Conservation (phyloP, 2,888 invertebrate species). For the Pterostichus madidus region DNA sequence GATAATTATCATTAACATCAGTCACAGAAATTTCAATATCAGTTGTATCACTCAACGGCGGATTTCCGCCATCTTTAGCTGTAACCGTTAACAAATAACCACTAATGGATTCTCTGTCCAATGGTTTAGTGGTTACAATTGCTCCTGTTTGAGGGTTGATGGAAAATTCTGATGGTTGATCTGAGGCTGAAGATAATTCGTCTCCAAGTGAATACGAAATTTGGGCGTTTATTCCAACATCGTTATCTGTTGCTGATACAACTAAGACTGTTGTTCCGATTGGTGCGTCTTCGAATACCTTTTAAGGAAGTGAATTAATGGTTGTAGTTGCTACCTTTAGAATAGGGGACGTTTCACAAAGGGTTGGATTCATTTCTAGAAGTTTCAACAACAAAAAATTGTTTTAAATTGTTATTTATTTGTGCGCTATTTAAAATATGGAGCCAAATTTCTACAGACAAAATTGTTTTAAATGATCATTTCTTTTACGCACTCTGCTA, state of each 20-base stretch:
- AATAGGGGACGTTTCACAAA: too few relatives aligned
- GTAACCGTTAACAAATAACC: slow-evolving; percentile 94
- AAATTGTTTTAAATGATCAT: too few relatives aligned
- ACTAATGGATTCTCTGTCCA: slow-evolving; percentile 91
- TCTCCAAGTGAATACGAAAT: slow-evolving; percentile 89
- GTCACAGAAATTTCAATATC: slow-evolving; percentile 96
- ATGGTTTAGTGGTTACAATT: slow-evolving; percentile 89
- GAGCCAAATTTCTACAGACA: too few relatives aligned
- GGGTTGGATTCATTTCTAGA: too few relatives aligned
- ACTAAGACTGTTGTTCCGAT: slow-evolving; percentile 95
- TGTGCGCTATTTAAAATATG: too few relatives aligned
- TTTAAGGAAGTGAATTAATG: slow-evolving; percentile 74
- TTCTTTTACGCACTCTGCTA: too few relatives aligned
- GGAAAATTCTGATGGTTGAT: slow-evolving; percentile 85
- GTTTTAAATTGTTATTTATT: too few relatives aligned
- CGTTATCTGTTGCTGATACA: slow-evolving; percentile 95
- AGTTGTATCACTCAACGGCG: slow-evolving; percentile 94
- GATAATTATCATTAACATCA: slow-evolving; percentile 97
- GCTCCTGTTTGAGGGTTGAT: slow-evolving; percentile 97
- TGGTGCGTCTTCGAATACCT: slow-evolving; percentile 94
- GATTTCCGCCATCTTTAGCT: slow-evolving; percentile 95
- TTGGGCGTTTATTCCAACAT: slow-evolving; percentile 96
- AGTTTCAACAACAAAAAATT: too few relatives aligned
- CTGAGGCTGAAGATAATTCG: slow-evolving; percentile 81
- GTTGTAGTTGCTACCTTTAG: too few relatives aligned